Conservation (phyloP, 2,888 invertebrate species). For the Melieria picta region DNA sequence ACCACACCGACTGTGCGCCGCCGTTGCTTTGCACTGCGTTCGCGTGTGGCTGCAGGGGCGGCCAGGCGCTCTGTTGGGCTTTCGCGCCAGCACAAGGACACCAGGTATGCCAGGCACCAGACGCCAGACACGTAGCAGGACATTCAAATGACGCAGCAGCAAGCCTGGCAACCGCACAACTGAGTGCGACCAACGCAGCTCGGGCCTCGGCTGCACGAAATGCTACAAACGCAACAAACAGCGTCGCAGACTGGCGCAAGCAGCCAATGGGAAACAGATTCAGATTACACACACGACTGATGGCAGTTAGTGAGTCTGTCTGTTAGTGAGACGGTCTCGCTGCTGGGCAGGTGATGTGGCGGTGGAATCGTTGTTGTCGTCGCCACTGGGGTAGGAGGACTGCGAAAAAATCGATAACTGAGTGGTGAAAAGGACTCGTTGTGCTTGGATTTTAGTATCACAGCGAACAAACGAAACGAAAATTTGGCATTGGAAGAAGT, state of each 20-base stretch:
- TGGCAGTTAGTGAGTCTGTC: too few relatives aligned
- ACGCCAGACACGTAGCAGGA: conserved; percentile 22
- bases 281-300: background rate
- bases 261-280: background rate
- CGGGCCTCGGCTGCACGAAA: background rate
- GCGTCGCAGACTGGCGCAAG: too few relatives aligned
- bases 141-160: conserved; percentile 22
- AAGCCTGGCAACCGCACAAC: conserved; percentile 21
- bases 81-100: background rate
- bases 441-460: too few relatives aligned
- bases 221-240: too few relatives aligned
- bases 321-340: too few relatives aligned
- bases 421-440: too few relatives aligned
- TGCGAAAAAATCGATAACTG: too few relatives aligned
- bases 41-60: background rate
- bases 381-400: too few relatives aligned
- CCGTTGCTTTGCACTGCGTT: background rate
- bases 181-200: conserved; percentile 39
- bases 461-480: too few relatives aligned
- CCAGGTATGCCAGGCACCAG: conserved; percentile 22
- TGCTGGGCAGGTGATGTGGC: conserved; percentile 25
- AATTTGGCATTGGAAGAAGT: too few relatives aligned
- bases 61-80: background rate
- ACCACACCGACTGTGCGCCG: background rate
- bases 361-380: conserved; percentile 3